Evolutionary conservation across 2,888 invertebrate species (phyloP), one percentile per base, ranked within the genome.

Genomic region (Ischnus inquisitorius): DNA sequence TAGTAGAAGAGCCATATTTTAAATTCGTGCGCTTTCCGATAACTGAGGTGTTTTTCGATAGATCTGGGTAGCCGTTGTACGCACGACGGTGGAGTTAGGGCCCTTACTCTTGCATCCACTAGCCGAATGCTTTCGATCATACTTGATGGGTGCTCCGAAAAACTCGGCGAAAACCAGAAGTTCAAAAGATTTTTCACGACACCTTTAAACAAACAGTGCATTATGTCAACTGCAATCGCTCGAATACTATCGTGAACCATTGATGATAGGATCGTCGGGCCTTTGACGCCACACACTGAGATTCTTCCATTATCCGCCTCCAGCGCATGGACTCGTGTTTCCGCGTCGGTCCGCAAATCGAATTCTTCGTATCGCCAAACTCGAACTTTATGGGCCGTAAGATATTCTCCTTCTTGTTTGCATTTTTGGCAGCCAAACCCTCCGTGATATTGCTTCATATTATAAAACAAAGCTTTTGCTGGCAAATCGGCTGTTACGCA

Each of bases 391-490:
- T 65, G 57, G 10, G 41, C n/a, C 12, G 16, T 67, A 0, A 22
- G 16, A 14, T 57, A 22, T 16, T 4, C 19, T 10, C 84, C 84
- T 77, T 65, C 48, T 62, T 67, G 28, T 48, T 79, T 77, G 14
- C 82, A 83, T 22, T 69, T 74, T 65, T 79, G 82, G 22, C 83
- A 85, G 34, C 83, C 84, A 64, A 68, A 81, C 34, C 19, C 64
- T n/a, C 83, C 84, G 48, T 86, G 85, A 68, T 78, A 85, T 54
- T 84, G 82, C 46, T 62, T 83, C 80, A 85, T 85, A 34, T 77
- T 79, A 1, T 84, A 60, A 62, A 86, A 84, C n/a, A 86, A 68
- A 19, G 80, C 80, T 67, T 80, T 80, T 12, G 76, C 76, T 22
- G 80, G 80, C 12, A 85, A 51, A 77, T 84, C 82, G 57, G 65